Evolutionary conservation across 2,113 vertebrate genomes (phyloP).

Genomic region (Oreochromis tanganicae): DNA sequence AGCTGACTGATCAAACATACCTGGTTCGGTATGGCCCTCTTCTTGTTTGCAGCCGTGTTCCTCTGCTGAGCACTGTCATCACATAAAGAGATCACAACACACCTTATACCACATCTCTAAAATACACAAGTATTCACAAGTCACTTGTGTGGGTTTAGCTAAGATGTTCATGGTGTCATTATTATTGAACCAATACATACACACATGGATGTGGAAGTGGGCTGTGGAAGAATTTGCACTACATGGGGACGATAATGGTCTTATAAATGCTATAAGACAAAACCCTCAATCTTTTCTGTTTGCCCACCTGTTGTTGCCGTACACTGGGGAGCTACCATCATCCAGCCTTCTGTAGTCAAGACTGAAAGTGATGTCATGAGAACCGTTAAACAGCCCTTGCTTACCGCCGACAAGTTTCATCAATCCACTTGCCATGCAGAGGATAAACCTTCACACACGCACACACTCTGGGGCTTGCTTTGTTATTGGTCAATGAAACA

Average conservation of each 20-base stretch:
- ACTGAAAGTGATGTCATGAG: constrained; percentile 78
- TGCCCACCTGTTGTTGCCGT: constrained; percentile 75
- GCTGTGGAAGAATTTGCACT: neutral
- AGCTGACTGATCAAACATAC: constrained; percentile 62
- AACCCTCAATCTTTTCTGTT: constrained; percentile 28
- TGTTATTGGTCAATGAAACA: constrained; percentile 25
- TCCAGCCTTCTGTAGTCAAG: constrained; percentile 77
- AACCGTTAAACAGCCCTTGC: constrained; percentile 64
- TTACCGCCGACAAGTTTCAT: constrained; percentile 10
- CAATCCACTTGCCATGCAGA: constrained; percentile 57
- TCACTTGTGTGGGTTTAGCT: neutral
- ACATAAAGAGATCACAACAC: neutral
- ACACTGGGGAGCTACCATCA: constrained; percentile 73
- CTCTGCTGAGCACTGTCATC: constrained; percentile 87
- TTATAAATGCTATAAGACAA: neutral
- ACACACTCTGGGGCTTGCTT: neutral
- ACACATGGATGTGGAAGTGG: neutral
- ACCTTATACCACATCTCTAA: neutral
- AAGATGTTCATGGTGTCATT: neutral
- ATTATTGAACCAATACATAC: neutral
- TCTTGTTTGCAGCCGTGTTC: constrained; percentile 88
- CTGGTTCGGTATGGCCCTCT: constrained; percentile 91
- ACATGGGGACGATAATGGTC: neutral
- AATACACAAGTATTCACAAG: neutral
- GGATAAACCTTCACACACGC: constrained; percentile 15